These are phyloP conservation scores for Knipowitschia caucasica DNA, from an alignment of 2,797 vertebrate species.

Conservation along the genomic window DNA sequence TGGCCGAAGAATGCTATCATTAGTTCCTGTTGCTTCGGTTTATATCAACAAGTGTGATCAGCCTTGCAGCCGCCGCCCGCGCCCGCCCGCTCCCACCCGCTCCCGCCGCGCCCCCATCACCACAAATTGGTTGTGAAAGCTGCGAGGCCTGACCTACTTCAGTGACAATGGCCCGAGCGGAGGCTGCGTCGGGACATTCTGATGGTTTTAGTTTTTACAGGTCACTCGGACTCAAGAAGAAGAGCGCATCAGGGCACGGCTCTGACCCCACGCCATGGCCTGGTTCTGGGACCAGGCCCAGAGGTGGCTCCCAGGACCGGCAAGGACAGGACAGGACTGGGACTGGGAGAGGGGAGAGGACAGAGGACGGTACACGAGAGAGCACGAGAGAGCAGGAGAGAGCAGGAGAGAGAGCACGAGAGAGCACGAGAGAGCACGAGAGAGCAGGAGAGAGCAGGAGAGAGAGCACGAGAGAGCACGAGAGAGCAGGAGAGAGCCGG, in stretches of 20 bases:
- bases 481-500: too few species aligned
- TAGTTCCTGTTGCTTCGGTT: conserved; percentile 64
- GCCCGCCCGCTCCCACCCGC: conserved; percentile 21
- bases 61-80: conserved; percentile 42
- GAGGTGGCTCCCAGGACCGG: conserved; percentile 24
- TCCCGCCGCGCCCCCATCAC: conserved; percentile 60
- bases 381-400: neutral
- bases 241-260: neutral
- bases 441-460: too few species aligned
- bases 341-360: conserved; percentile 10
- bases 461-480: too few species aligned
- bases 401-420: too few species aligned
- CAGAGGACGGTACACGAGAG: neutral
- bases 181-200: conserved; percentile 51
- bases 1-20: conserved; percentile 47
- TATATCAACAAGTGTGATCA: conserved; percentile 70
- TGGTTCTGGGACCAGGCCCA: conserved; percentile 29
- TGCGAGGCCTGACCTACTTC: conserved; percentile 71
- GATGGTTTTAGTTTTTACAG: conserved; percentile 60
- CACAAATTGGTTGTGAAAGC: conserved; percentile 74
- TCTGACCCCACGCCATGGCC: conserved; percentile 44
- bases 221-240: conserved; percentile 53
- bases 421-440: too few species aligned
- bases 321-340: too few species aligned
- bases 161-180: conserved; percentile 75